Percentiles rank a stretch among this genome's conserved stretches.
Conservation (phyloP, 2,888 invertebrate species). For the Cataglyphis cursor region DNA sequence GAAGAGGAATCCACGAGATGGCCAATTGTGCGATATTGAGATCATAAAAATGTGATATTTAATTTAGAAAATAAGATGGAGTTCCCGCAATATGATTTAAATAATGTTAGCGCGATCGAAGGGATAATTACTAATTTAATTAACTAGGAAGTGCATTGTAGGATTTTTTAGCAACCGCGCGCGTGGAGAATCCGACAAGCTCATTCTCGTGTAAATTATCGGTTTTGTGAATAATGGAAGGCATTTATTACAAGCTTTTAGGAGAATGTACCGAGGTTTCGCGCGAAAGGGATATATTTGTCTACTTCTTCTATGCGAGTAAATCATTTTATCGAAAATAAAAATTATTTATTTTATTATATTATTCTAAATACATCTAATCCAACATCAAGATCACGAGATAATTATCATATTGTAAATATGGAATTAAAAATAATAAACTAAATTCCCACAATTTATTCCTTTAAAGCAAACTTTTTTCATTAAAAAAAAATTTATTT, state of each 20-base stretch:
- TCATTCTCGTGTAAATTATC: slow-evolving; percentile 17
- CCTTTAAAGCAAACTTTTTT: neutral
- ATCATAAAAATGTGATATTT: slow-evolving; percentile 23
- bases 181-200: neutral
- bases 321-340: slow-evolving; percentile 1
- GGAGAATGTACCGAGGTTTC: slow-evolving; percentile 15
- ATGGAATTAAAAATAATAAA: neutral
- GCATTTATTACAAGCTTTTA: slow-evolving; percentile 25
- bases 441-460: neutral
- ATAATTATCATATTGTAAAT: neutral
- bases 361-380: neutral
- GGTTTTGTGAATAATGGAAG: slow-evolving; percentile 25
- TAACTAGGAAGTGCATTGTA: neutral
- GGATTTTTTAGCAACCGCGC: neutral
- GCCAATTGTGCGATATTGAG: slow-evolving; percentile 61
- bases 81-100: neutral
- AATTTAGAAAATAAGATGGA: slow-evolving; percentile 30
- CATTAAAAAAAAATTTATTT: neutral
- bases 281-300: slow-evolving; percentile 15
- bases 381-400: neutral
- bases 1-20: slow-evolving; percentile 37
- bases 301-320: slow-evolving; percentile 4
- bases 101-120: neutral
- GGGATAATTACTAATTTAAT: slow-evolving; percentile 28
- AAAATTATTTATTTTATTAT: neutral